Percentiles rank a stretch among this genome's conserved stretches.
Evolutionary conservation across 2,888 invertebrate genomes (phyloP).

Genomic region (Sinelater perroti): DNA sequence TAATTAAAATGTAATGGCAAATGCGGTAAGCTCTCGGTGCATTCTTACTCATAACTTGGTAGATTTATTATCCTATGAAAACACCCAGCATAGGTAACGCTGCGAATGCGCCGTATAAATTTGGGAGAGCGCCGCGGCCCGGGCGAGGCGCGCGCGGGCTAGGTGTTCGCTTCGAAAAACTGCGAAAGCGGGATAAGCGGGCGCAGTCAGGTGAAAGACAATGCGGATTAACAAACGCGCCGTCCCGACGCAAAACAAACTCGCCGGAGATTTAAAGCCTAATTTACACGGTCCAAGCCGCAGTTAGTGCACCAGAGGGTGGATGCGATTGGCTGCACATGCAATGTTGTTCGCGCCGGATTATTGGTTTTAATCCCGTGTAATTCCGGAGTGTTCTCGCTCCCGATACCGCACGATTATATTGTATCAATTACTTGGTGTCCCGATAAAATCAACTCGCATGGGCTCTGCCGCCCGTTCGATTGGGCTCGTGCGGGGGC

Average conservation of each 20-base stretch:
- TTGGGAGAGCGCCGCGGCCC: no score
- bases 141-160: no score
- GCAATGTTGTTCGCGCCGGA: conserved; percentile 46
- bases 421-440: conserved; percentile 47
- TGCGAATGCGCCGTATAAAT: no score
- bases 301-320: conserved; percentile 33
- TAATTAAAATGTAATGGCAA: no score
- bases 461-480: conserved; percentile 27
- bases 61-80: no score
- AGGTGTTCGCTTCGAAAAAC: no score
- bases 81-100: no score
- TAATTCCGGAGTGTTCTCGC: conserved; percentile 46
- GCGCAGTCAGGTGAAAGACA: conserved; percentile 18
- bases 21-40: no score
- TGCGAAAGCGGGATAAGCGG: not conserved
- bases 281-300: conserved; percentile 35
- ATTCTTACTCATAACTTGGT: no score
- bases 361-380: conserved; percentile 47
- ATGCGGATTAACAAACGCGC: conserved; percentile 26
- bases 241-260: conserved; percentile 34
- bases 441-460: conserved; percentile 43
- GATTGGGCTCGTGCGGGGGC: not conserved
- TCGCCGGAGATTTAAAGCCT: conserved; percentile 36
- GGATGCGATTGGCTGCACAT: conserved; percentile 42
- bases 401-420: conserved; percentile 46